Percentiles rank a stretch among this genome's conserved stretches.
These are phyloP conservation scores for Arvicanthis niloticus DNA, from an alignment of 2,113 vertebrate genomes.

Conservation along the genomic window DNA sequence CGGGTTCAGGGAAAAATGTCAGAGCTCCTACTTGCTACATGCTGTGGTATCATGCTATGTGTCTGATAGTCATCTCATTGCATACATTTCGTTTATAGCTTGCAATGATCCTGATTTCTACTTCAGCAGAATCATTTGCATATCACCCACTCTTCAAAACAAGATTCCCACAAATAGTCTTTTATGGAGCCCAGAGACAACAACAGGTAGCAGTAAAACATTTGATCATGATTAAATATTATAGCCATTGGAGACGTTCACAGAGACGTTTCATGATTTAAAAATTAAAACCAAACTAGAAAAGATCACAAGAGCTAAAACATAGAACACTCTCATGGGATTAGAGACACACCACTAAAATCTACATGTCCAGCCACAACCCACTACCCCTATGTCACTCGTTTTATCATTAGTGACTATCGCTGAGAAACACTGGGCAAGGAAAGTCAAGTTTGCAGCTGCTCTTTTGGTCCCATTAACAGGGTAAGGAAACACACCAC, in stretches of 20 bases:
- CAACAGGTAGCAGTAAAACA: not conserved
- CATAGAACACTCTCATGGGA: not conserved
- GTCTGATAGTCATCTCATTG: not conserved
- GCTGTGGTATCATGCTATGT: not conserved
- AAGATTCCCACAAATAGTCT: not conserved
- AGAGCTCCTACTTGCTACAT: not conserved
- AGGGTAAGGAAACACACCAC: conserved; percentile 60
- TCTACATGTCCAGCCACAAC: not conserved
- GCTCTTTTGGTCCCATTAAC: conserved; percentile 38
- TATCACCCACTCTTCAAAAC: conserved; percentile 4
- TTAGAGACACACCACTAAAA: not conserved
- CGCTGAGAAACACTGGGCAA: not conserved
- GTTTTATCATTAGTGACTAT: not conserved
- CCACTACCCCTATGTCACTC: not conserved
- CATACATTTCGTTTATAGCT: not conserved
- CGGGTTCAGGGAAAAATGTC: not conserved
- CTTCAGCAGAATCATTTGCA: not conserved
- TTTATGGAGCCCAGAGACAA: not conserved
- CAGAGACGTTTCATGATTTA: not conserved
- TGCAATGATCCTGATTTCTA: not conserved
- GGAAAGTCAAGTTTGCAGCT: not conserved
- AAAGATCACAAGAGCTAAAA: not conserved
- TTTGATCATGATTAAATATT: not conserved
- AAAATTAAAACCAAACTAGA: not conserved
- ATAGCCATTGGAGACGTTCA: not conserved